Base-by-base conservation (phyloP, 2,888 invertebrate genomes). In the Clistopyga incitator region DNA sequence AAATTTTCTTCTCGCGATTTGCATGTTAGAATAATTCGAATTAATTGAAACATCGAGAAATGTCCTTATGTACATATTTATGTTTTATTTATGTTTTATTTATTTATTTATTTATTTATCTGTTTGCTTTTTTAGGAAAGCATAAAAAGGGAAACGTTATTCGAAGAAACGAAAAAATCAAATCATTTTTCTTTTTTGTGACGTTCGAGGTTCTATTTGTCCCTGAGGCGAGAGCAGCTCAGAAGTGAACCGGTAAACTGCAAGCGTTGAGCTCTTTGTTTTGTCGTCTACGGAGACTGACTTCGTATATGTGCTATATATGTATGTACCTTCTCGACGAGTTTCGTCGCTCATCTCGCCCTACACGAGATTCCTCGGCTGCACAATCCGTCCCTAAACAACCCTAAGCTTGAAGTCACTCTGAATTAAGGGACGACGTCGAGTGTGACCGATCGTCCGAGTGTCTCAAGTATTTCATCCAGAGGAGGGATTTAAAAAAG, bases 391-490 rank as follows among this genome's bases (percentile, higher is more conserved):
- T 89, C 91, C 90, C 90, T 88, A 88, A 90, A 88, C 90, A 90
- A 88, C 91, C 91, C 89, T 90, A 89, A 91, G 89, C 90, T 88
- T 75, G 78, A 89, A 90, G 90, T 90, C 90, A 91, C 90, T 91
- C 64, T 61, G 67, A 23, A 67, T 47, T 45, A 68, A 68, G 77
- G 74, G 61, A 79, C 88, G 91, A 91, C 90, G 86, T 91, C 89
- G 89, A 92, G 91, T 90, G 90, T 91, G 91, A 91, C 90, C 89
- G 91, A 91, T 91, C 90, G 90, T 89, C 87, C 88, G 81, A 74
- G 81, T 70, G 81, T 83, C 72, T 65, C 79, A 52, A 67, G 85
- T 85, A 82, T 84, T 86, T 61, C 42, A 50, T 6, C 47, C 74
- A 52, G 71, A 6, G 23, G n/a, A 6, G 25, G n/a, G 6, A 18